These are phyloP conservation scores for Uloborus diversus DNA, from an alignment of 1,140 invertebrate genomes.

Conservation along the genomic window DNA sequence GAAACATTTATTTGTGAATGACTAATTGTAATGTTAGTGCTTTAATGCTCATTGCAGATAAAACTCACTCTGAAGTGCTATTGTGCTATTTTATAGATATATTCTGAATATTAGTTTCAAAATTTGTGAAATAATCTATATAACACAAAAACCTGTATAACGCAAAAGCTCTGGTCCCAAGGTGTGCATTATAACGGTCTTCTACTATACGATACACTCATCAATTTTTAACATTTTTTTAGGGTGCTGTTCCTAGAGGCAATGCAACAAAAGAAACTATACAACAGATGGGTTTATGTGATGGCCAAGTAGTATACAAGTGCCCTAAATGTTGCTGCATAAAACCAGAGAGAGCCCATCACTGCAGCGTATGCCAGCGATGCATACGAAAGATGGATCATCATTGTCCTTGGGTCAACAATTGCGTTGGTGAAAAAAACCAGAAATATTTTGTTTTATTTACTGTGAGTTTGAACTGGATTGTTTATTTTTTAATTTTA, in stretches of 20 bases:
- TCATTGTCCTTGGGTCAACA: constrained; percentile 94
- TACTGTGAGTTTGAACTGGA: constrained; percentile 83
- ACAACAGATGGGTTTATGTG: constrained; percentile 90
- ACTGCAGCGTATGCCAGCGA: constrained; percentile 96
- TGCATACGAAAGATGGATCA: constrained; percentile 99
- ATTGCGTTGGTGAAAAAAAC: constrained; percentile 99
- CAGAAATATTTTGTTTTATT: constrained; percentile 99
- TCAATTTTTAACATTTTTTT: no score
- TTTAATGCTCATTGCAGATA: no score
- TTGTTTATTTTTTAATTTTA: constrained; percentile 33
- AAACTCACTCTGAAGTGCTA: no score
- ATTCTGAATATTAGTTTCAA: no score
- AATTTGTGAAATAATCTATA: no score
- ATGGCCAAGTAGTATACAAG: constrained; percentile 95
- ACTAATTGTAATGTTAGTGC: no score
- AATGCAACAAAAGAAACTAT: constrained; percentile 99
- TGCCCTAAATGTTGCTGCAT: constrained; percentile 99
- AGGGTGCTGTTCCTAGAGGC: constrained; percentile 98
- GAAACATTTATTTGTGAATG: no score
- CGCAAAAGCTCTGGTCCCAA: no score
- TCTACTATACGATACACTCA: no score
- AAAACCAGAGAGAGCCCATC: constrained; percentile 97
- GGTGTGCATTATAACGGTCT: no score
- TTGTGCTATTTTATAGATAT: no score
- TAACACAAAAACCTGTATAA: no score